phyloP scores from a whole-genome alignment of 1,140 invertebrate genomes.

The Ridgeia piscesae region DNA sequence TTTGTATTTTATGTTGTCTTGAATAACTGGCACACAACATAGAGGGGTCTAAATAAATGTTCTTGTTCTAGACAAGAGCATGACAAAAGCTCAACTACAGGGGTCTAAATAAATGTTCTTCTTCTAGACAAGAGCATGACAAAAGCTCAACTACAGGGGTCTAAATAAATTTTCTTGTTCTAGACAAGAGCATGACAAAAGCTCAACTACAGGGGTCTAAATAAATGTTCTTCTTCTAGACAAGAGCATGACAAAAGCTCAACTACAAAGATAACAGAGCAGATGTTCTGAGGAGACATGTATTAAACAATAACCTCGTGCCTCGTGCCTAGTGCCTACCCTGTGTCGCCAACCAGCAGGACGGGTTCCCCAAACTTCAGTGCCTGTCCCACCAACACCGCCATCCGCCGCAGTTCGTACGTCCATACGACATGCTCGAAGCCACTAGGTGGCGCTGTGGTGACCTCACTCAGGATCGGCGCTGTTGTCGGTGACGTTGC shows the following conservation, averaged over 20 bases:
- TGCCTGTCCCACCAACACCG: conserved; percentile 85
- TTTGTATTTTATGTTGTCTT: too few species aligned
- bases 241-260: too few species aligned
- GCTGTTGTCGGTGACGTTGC: conserved; percentile 78
- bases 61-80: not conserved
- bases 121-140: not conserved
- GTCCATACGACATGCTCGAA: conserved; percentile 93
- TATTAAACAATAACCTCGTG: too few species aligned
- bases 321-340: too few species aligned
- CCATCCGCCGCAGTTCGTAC: conserved; percentile 83
- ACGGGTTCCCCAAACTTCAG: conserved; percentile 92
- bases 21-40: too few species aligned
- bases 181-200: too few species aligned
- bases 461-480: conserved; percentile 70
- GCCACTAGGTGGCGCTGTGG: conserved; percentile 43
- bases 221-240: not conserved
- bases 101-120: not conserved
- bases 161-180: not conserved
- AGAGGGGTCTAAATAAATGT: too few species aligned
- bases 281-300: too few species aligned
- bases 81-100: too few species aligned
- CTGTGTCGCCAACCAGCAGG: conserved; percentile 95
- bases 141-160: too few species aligned
- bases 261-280: too few species aligned
- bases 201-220: too few species aligned